Evolutionary conservation across 2,797 vertebrate species (phyloP).

Genomic region (Chaetophractus vellerosus): DNA sequence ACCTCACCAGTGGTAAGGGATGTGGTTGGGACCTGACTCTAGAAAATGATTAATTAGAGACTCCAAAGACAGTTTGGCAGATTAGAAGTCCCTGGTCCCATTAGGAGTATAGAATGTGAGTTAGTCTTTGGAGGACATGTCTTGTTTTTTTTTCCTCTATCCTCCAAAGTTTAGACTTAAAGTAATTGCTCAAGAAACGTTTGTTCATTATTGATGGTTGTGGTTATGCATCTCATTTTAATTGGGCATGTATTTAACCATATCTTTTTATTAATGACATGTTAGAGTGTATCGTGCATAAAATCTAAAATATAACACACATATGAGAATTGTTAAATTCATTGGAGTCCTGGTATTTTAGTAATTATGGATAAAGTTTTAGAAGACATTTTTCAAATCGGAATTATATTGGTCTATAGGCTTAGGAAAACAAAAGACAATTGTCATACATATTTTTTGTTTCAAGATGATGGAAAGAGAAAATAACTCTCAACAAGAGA

Average conservation of each 20-base stretch:
- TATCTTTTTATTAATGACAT: not conserved
- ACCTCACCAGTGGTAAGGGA: not conserved
- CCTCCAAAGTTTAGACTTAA: not conserved
- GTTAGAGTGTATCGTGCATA: not conserved
- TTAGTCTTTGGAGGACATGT: not conserved
- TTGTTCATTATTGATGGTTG: not conserved
- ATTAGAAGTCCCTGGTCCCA: not conserved
- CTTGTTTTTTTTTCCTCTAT: not conserved
- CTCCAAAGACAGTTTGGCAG: not conserved
- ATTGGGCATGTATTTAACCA: not conserved
- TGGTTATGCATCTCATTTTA: not conserved
- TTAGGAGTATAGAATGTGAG: not conserved
- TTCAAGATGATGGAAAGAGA: slow-evolving; percentile 34
- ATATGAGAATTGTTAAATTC: not conserved
- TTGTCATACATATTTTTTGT: slow-evolving; percentile 49
- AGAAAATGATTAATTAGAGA: not conserved
- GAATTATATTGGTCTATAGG: slow-evolving; percentile 41
- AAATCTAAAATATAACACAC: not conserved
- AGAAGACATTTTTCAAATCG: slow-evolving; percentile 51
- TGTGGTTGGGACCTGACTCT: not conserved
- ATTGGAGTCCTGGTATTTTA: not conserved
- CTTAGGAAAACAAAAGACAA: slow-evolving; percentile 57
- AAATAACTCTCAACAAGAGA: slow-evolving; percentile 69
- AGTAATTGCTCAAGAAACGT: not conserved
- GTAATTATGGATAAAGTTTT: not conserved